Percentiles rank a stretch among this genome's conserved stretches.
Evolutionary conservation across 2,113 vertebrate species (phyloP).

Genomic region (Myrmophylax atrothorax): DNA sequence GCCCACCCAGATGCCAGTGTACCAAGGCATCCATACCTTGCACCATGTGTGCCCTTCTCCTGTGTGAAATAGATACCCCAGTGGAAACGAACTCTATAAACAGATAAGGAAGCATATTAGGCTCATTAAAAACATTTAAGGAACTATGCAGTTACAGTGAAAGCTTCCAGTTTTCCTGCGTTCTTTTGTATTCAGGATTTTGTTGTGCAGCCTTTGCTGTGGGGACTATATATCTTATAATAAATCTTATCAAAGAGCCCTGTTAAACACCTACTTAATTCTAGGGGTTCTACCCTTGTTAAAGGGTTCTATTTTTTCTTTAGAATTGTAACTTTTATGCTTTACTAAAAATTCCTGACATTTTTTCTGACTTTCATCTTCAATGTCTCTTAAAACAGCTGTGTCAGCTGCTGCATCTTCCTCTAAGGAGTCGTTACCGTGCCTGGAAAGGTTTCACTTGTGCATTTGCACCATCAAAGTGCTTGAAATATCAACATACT

Average conservation of each 20-base stretch:
- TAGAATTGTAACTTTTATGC: background rate
- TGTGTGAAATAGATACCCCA: too few species aligned
- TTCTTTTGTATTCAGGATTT: background rate
- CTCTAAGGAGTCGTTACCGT: background rate
- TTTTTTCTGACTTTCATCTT: background rate
- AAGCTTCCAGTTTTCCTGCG: background rate
- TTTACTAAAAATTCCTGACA: background rate
- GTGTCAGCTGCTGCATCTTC: rapidly evolving
- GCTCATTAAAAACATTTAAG: background rate
- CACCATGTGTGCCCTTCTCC: too few species aligned
- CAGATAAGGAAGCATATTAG: background rate
- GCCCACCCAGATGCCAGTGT: too few species aligned
- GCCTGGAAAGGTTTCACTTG: background rate
- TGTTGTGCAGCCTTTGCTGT: background rate
- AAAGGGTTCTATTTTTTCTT: background rate
- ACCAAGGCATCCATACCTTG: too few species aligned
- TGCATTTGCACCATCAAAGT: background rate
- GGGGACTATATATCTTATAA: background rate
- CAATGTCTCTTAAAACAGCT: background rate
- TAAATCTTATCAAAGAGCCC: background rate
- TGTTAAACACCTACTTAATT: background rate
- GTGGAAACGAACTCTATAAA: background rate
- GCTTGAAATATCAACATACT: background rate
- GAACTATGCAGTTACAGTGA: background rate
- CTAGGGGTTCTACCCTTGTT: background rate